Base-by-base conservation (phyloP, 2,797 vertebrate genomes). In the Cyprinodon diabolis region DNA sequence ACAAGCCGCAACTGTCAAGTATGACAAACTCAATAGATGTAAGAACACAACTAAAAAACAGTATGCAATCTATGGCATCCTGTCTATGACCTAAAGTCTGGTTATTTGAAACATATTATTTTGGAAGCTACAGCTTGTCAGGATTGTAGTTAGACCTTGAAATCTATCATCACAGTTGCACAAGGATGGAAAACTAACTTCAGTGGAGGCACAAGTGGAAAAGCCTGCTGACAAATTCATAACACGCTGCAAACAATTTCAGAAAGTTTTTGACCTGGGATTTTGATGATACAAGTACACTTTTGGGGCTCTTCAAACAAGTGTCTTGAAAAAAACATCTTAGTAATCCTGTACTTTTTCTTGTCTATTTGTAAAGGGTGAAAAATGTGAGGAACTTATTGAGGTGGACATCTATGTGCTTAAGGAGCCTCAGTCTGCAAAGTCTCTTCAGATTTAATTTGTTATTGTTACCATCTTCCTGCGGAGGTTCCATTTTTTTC, bases 131-230 rank as follows among this genome's bases (percentile, higher is more conserved):
- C 76, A 78, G 71, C 81, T 84, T 86, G 77, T 85, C 79, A 87
- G 77, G 82, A 84, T 83, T 83, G 82, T 80, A 85, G 82, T 70
- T 79, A 82, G 87, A 87, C 86, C 87, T 93, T 91, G 84, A 92
- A 92, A 93, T 93, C 89, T 91, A 92, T 94, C 91, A 90, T 84
- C 77, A 70, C 1, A 60, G 65, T 25, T 73, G 75, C 87, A 79
- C 4, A 23, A 75, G 47, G 76, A 72, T 65, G 77, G 77, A 79
- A 79, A 78, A 73, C 82, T 88, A 84, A 90, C 88, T 92, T 81
- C 76, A 86, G 76, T 76, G 4, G n/a, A 74, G 75, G 76, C 72
- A 75, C 23, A 69, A 78, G 70, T 75, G 69, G 52, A 62, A 73
- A 87, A 83, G 75, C 65, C 74, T 62, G 80, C 77, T 80, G 84